Evolutionary conservation across 1,140 invertebrate species (phyloP).

Genomic region (Cydia pomonella): DNA sequence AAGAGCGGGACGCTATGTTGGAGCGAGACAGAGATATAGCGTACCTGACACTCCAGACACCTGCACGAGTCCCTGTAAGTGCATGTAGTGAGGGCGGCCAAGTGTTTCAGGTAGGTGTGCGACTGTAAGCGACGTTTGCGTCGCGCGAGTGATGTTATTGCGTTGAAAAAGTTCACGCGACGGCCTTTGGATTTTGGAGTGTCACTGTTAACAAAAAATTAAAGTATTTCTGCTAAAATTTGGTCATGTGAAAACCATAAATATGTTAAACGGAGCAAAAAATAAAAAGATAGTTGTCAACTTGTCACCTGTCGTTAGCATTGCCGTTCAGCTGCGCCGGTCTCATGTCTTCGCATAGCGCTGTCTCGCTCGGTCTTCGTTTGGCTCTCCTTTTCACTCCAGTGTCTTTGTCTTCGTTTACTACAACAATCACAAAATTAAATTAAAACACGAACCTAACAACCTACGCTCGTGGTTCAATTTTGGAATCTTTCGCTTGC

Average conservation of each 20-base stretch:
- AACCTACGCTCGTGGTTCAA: no score
- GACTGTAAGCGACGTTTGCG: slow-evolving; percentile 48
- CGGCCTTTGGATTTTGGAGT: slow-evolving; percentile 50
- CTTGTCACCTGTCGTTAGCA: slow-evolving; percentile 48
- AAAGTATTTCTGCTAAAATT: no score
- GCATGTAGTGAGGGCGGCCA: slow-evolving; percentile 55
- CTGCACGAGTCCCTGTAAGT: slow-evolving; percentile 64
- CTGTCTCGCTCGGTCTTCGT: slow-evolving; percentile 52
- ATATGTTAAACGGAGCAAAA: no score
- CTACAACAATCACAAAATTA: slow-evolving; percentile 34
- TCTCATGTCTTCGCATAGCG: slow-evolving; percentile 57
- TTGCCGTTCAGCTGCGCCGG: slow-evolving; percentile 53
- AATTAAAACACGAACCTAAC: no score
- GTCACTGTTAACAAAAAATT: slow-evolving; percentile 42
- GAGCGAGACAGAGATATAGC: no score
- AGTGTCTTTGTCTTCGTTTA: slow-evolving; percentile 44
- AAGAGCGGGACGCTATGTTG: no score
- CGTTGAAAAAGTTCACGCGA: slow-evolving; percentile 26
- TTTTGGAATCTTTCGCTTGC: no score
- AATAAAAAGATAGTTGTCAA: no score
- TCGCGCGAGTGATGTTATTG: slow-evolving; percentile 53
- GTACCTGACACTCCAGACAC: slow-evolving; percentile 58
- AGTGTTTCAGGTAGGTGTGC: slow-evolving; percentile 52
- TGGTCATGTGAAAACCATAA: no score
- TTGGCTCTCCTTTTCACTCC: slow-evolving; percentile 49